Evolutionary conservation across 2,888 invertebrate genomes (phyloP), one percentile per base, ranked within the genome.

Genomic region (Acleris sparsana): DNA sequence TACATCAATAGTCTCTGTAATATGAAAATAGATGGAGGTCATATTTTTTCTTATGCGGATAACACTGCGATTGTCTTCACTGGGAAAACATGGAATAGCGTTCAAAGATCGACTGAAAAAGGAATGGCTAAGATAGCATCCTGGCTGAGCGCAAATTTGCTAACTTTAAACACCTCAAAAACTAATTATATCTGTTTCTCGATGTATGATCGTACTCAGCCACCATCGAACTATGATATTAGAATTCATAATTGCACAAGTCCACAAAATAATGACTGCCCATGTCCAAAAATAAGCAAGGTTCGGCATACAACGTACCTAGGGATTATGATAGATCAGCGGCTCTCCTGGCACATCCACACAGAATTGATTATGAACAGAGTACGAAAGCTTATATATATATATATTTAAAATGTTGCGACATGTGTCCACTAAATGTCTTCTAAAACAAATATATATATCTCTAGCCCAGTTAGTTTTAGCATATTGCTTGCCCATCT

Each of bases 41-140:
- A n/a, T 5, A 56, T 56, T 18, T 39, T 53, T 17, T 18, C 53
- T 13, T 53, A 55, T 25, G 55, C 43, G 5, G 33, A 55, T n/a
- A 11, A 39, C 16, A 39, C 33, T 20, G 55, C 55, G 11, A 17
- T 55, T 16, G 18, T 39, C 11, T 39, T 39, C 39, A 13, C 11
- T n/a, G 55, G 43, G 13, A 16, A 17, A 18, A 33, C 39, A 20
- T 55, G 55, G 55, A 18, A 3, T 11, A 9, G 11, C 5, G 22
- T 55, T 5, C 29, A 39, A 55, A 5, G 5, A 55, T n/a, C 5
- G 5, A 17, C 43, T n/a, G 43, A 7, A 39, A 18, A 39, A 5
- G 33, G 55, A 17, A 9, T 39, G 9, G n/a, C 13, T 5, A 18
- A 39, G 16, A 18, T 55, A n/a, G 55, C 17, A 16, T 1, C 1